Conservation (phyloP, 2,797 vertebrate species). For the Rhynchotus rufescens region DNA sequence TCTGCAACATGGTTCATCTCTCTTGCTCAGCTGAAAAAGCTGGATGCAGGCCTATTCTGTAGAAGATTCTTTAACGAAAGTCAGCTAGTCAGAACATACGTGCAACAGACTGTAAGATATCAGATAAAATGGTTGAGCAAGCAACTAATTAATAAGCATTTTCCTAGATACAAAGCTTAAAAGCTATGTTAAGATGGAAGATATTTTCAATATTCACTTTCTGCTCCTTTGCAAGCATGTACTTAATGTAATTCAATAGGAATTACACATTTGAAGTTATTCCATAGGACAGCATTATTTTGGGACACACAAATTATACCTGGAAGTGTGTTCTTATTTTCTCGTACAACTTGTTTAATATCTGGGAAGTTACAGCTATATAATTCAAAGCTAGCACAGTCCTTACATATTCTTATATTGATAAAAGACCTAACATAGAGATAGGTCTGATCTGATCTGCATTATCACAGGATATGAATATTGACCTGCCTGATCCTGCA, state of each 20-base stretch:
- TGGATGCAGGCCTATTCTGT: fast-evolving
- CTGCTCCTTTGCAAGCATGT: background rate
- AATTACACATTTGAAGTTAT: background rate
- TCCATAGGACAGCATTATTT: background rate
- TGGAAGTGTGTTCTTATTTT: background rate
- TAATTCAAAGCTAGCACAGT: background rate
- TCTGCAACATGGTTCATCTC: background rate
- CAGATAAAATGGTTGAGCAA: background rate
- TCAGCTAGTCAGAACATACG: constrained; percentile 6
- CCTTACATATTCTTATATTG: background rate
- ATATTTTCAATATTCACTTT: background rate
- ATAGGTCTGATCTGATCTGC: background rate
- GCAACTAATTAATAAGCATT: background rate
- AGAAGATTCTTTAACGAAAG: background rate
- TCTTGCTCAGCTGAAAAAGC: constrained; percentile 25
- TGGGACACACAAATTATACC: background rate
- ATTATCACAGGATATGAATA: background rate
- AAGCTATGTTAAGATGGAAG: background rate
- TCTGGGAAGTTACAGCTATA: background rate
- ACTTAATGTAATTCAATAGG: background rate
- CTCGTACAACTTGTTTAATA: background rate
- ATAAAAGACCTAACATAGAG: background rate
- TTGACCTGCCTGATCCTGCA: background rate
- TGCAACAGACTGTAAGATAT: background rate
- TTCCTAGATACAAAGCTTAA: background rate